Evolutionary conservation across 53 echinoderm and acorn worm genomes (phyloP).

Genomic region (Antedon mediterranea): DNA sequence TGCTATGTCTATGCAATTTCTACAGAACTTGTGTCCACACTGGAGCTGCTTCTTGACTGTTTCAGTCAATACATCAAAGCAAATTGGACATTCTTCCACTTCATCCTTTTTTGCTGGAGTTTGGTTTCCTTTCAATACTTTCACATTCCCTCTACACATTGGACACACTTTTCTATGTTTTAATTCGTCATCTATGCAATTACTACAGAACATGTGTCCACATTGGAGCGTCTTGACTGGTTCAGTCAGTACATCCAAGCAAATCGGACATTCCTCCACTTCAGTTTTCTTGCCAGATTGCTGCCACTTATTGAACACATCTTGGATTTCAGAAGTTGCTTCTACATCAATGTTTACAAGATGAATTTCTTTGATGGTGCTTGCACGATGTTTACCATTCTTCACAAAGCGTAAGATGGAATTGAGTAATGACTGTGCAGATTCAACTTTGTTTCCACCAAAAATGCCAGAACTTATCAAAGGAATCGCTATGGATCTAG

Average conservation of each 20-base stretch:
- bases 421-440: not conserved
- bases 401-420: not conserved
- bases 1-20: conserved; percentile 27
- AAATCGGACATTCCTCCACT: conserved; percentile 16
- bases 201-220: conserved; percentile 21
- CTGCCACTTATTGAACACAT: not conserved
- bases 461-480: not conserved
- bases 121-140: conserved; percentile 14
- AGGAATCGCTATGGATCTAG: not conserved
- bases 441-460: not conserved
- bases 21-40: conserved; percentile 38
- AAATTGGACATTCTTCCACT: not conserved
- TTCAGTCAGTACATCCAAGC: not conserved
- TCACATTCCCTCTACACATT: conserved; percentile 5
- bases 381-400: too few species aligned
- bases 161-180: conserved; percentile 8
- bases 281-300: not conserved
- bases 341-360: conserved; percentile 30
- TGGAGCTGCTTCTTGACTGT: conserved; percentile 16
- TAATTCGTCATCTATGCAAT: conserved; percentile 6
- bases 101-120: conserved; percentile 11
- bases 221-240: conserved; percentile 3
- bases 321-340: conserved; percentile 11
- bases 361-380: not conserved
- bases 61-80: conserved; percentile 7